Evolutionary conservation across 2,888 invertebrate species (phyloP).

Genomic region (Apodemia zela): DNA sequence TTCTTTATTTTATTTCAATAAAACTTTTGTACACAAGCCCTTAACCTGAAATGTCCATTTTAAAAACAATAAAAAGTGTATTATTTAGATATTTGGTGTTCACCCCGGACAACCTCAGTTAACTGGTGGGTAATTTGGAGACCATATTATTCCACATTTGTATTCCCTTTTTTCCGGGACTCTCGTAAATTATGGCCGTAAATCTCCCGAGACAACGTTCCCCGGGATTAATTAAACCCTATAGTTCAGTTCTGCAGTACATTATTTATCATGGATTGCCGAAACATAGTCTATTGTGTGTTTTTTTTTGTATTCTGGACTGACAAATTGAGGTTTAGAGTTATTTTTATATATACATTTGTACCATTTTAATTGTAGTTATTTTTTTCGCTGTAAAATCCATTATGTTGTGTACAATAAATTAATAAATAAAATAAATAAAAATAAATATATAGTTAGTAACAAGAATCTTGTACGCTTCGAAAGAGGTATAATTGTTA

Average conservation of each 20-base stretch:
- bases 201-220: slow-evolving; percentile 61
- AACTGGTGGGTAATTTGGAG: slow-evolving; percentile 14
- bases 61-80: slow-evolving; percentile 8
- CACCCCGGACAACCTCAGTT: slow-evolving; percentile 1
- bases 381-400: too few species aligned
- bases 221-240: slow-evolving; percentile 67
- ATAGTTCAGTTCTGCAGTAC: slow-evolving; percentile 47
- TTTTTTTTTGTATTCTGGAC: not conserved
- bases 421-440: too few species aligned
- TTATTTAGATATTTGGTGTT: slow-evolving; percentile 12
- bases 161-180: slow-evolving; percentile 66
- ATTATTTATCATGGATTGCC: slow-evolving; percentile 41
- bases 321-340: not conserved
- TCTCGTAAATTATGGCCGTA: slow-evolving; percentile 69
- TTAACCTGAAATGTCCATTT: not conserved
- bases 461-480: too few species aligned
- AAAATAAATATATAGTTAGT: too few species aligned
- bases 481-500: too few species aligned
- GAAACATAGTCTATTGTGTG: slow-evolving; percentile 26
- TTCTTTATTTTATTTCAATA: too few species aligned
- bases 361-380: too few species aligned
- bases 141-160: slow-evolving; percentile 35
- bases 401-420: too few species aligned
- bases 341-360: too few species aligned
- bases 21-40: not conserved